Percentiles rank a stretch among this genome's conserved stretches.
phyloP scores from a whole-genome alignment of 1,140 invertebrate genomes.

The Asbolus verrucosus region DNA sequence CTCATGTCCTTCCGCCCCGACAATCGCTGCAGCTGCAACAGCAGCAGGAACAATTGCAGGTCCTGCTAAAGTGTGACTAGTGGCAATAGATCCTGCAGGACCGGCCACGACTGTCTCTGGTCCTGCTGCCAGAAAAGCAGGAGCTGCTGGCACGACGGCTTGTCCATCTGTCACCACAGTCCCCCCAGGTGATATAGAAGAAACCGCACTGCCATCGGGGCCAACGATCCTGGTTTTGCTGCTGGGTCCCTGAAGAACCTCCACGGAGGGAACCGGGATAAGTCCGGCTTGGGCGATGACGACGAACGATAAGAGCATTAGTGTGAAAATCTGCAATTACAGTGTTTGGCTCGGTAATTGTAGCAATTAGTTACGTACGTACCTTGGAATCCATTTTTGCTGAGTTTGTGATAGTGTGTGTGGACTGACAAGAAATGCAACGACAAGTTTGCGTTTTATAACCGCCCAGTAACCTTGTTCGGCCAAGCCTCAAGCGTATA shows the following conservation, averaged over 20 bases:
- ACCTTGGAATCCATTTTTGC: conserved; percentile 35
- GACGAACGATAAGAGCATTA: background rate
- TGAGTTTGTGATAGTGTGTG: conserved; percentile 23
- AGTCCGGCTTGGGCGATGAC: conserved; percentile 50
- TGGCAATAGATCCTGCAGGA: conserved; percentile 52
- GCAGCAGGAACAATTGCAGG: background rate
- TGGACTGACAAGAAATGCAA: conserved; percentile 30
- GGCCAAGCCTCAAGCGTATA: conserved; percentile 13
- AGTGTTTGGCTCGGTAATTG: conserved; percentile 6
- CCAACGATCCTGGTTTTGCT: conserved; percentile 53
- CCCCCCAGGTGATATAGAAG: conserved; percentile 53
- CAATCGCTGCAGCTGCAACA: background rate
- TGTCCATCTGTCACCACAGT: conserved; percentile 54
- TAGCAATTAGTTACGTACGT: conserved; percentile 12
- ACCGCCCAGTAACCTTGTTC: conserved; percentile 20
- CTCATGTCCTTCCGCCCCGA: conserved; percentile 1
- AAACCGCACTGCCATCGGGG: conserved; percentile 57
- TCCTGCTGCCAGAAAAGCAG: conserved; percentile 13
- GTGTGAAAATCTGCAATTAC: conserved; percentile 22
- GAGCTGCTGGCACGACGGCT: conserved; percentile 36
- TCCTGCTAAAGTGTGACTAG: conserved; percentile 45
- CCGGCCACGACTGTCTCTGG: conserved; percentile 49
- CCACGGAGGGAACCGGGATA: conserved; percentile 48
- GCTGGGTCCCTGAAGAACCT: conserved; percentile 57
- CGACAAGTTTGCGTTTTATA: conserved; percentile 32